Conservation (phyloP, 2,888 invertebrate genomes). For the Frankliniella intonsa region DNA sequence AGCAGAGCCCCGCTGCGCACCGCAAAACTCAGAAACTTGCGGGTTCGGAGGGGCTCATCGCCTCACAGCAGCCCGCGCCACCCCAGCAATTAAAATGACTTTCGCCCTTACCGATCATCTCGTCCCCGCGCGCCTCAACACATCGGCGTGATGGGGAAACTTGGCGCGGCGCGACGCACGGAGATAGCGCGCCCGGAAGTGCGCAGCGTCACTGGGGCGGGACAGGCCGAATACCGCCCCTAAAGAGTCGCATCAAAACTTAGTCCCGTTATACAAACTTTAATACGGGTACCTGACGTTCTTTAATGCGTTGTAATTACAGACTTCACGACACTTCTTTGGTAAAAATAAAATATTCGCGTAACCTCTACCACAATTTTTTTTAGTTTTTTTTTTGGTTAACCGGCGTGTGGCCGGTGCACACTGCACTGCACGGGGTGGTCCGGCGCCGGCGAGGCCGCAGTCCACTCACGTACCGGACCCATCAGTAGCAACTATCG, state of each 20-base stretch:
- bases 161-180: background rate
- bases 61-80: background rate
- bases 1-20: background rate
- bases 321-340: no score
- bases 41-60: background rate
- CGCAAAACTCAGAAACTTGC: background rate
- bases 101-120: background rate
- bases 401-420: no score
- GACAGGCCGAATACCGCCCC: no score
- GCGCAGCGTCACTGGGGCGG: background rate
- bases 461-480: background rate
- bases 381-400: no score
- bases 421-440: no score
- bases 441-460: no score
- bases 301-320: no score
- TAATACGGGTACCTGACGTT: no score
- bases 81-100: conserved; percentile 21
- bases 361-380: no score
- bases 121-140: background rate
- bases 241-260: no score
- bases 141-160: conserved; percentile 12
- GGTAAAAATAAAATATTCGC: no score
- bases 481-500: background rate
- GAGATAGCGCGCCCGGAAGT: background rate
- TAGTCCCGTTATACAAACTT: no score